A percentile compares a stretch with the other conserved stretches of the same genome.
Evolutionary conservation across 2,113 vertebrate species (phyloP).

Genomic region (Tympanuchus pallidicinctus): DNA sequence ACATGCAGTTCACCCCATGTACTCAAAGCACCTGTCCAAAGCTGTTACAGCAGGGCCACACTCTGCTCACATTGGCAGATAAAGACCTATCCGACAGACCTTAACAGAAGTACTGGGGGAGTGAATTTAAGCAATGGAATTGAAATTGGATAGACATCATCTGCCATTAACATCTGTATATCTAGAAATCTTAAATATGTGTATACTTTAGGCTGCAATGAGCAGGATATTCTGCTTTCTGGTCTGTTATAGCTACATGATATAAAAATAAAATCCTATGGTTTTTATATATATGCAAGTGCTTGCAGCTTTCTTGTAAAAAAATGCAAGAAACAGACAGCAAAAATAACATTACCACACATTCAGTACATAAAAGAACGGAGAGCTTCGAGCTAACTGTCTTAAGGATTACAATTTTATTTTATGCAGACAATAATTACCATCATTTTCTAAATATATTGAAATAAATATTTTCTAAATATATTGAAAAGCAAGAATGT

Average conservation of each 20-base stretch:
- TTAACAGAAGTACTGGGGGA: not conserved
- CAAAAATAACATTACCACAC: not conserved
- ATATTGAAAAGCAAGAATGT: not conserved
- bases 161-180: not conserved
- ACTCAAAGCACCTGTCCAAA: not conserved
- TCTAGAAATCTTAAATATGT: not conserved
- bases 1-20: not conserved
- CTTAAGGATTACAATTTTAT: not conserved
- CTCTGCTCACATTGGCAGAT: not conserved
- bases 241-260: not conserved
- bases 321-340: not conserved
- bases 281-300: not conserved
- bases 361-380: not conserved
- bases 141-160: not conserved
- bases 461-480: not conserved
- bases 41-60: not conserved
- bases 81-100: not conserved
- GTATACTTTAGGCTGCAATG: not conserved
- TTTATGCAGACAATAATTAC: not conserved
- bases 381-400: not conserved
- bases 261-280: not conserved
- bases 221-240: not conserved
- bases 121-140: not conserved
- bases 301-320: not conserved
- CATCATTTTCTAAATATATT: not conserved